A percentile compares a stretch with the other conserved stretches of the same genome.
Evolutionary conservation across 2,888 invertebrate species (phyloP).

Genomic region (Drosophila stalkeri): DNA sequence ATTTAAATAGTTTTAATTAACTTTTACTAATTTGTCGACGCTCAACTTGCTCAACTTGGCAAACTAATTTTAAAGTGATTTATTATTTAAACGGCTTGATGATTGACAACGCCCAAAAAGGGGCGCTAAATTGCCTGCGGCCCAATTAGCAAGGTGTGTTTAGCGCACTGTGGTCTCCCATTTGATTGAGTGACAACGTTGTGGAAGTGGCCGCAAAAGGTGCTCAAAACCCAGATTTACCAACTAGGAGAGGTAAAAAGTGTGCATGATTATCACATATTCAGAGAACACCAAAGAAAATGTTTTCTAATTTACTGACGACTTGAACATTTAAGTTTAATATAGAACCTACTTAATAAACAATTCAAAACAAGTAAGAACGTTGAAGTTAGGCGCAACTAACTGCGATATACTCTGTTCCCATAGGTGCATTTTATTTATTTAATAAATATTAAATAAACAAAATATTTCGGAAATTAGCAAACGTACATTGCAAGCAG

Average conservation of each 20-base stretch:
- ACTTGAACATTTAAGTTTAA: no score
- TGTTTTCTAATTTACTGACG: no score
- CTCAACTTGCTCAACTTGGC: constrained; percentile 65
- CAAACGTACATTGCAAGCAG: no score
- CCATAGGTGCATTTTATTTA: no score
- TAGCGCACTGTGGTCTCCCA: constrained; percentile 14
- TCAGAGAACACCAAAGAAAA: no score
- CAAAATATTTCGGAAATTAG: no score
- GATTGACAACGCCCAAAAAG: constrained; percentile 68
- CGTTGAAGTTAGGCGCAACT: no score
- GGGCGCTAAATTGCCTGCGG: constrained; percentile 56
- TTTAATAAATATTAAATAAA: no score
- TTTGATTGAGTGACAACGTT: constrained; percentile 42
- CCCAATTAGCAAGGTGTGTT: constrained; percentile 67
- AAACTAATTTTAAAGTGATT: constrained; percentile 82
- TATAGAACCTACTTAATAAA: no score
- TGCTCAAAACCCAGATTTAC: neutral
- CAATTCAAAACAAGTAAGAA: no score
- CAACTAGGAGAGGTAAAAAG: neutral
- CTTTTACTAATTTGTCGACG: constrained; percentile 69
- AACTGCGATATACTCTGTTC: no score
- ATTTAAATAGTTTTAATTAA: constrained; percentile 82
- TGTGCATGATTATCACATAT: neutral
- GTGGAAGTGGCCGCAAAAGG: constrained; percentile 20
- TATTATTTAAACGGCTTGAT: constrained; percentile 78